phyloP scores from a whole-genome alignment of 2,113 vertebrate species.

The Ailuropoda melanoleuca region DNA sequence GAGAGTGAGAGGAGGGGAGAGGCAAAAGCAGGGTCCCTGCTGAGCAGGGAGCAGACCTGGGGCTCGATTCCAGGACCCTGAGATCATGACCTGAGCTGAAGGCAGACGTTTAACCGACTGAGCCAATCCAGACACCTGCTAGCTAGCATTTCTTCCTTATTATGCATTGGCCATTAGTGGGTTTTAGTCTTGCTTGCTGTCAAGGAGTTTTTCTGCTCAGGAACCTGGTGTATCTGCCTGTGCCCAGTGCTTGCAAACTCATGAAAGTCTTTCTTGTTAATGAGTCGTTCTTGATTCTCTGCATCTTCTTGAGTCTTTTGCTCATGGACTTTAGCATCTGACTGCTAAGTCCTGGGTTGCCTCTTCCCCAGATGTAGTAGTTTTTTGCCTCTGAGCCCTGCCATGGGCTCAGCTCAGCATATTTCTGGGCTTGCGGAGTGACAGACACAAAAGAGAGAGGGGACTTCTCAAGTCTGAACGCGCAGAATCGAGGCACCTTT shows the following conservation, averaged over 20 bases:
- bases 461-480: not conserved
- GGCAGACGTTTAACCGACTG: not conserved
- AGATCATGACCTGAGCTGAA: not conserved
- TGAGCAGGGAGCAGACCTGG: not conserved
- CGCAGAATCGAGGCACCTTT: not conserved
- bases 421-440: not conserved
- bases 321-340: not conserved
- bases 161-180: not conserved
- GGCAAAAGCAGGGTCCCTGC: not conserved
- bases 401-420: not conserved
- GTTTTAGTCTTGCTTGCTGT: not conserved
- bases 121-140: not conserved
- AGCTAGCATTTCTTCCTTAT: not conserved
- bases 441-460: not conserved
- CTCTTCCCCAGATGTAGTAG: not conserved
- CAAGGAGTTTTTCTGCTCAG: not conserved
- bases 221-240: not conserved
- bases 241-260: too few relatives aligned
- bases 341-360: not conserved
- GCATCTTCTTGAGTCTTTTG: not conserved
- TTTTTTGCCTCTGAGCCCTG: not conserved
- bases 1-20: not conserved
- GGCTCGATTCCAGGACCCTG: not conserved
- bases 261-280: not conserved
- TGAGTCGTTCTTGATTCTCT: not conserved